Conservation (phyloP, 2,113 vertebrate species). For the Rhea pennata region DNA sequence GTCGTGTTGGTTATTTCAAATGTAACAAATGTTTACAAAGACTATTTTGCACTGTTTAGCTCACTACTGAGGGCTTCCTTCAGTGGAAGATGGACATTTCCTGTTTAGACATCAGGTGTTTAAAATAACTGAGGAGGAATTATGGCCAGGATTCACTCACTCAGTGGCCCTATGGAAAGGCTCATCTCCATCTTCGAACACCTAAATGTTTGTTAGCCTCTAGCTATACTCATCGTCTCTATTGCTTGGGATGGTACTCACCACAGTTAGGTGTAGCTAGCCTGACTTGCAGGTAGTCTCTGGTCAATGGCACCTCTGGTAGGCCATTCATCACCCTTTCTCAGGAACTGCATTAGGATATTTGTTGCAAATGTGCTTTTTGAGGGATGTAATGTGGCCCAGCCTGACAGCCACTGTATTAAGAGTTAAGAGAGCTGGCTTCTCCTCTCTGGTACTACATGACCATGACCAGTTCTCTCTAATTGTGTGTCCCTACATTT, state of each 20-base stretch:
- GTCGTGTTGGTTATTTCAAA: background rate
- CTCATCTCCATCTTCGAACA: background rate
- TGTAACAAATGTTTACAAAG: background rate
- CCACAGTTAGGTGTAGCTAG: background rate
- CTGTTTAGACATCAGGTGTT: background rate
- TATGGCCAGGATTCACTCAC: background rate
- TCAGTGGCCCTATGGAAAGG: background rate
- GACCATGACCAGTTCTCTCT: background rate
- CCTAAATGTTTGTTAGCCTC: background rate
- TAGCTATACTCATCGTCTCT: background rate
- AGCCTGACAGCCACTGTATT: background rate
- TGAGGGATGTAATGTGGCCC: background rate
- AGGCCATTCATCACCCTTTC: background rate
- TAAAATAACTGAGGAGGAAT: background rate
- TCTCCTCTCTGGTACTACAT: background rate
- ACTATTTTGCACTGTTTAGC: background rate
- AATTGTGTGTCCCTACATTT: background rate
- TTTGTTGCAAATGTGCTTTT: background rate
- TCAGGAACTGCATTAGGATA: background rate
- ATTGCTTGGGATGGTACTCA: background rate
- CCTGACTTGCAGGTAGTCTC: background rate
- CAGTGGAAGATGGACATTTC: background rate
- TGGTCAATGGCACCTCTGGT: background rate
- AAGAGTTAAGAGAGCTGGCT: background rate
- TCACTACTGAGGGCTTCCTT: background rate